A percentile compares a stretch with the other conserved stretches of the same genome.
Conservation (phyloP, 2,113 vertebrate species). For the Psilopsiagon aurifrons region DNA sequence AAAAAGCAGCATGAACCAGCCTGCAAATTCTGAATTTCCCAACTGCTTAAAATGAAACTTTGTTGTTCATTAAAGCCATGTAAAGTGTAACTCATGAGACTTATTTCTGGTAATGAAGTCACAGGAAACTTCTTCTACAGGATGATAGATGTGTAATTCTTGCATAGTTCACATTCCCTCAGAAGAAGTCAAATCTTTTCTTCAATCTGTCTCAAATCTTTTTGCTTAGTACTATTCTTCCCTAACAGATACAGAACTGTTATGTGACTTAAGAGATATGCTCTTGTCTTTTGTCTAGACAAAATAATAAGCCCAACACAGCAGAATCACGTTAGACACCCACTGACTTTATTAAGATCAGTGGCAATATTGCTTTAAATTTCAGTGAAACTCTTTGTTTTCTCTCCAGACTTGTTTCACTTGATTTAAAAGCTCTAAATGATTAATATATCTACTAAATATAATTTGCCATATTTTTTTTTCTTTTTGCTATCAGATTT, state of each 20-base stretch:
- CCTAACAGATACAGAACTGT: neutral
- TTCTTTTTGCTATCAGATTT: neutral
- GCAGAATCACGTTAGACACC: slow-evolving; percentile 33
- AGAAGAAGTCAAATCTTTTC: neutral
- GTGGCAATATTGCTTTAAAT: slow-evolving; percentile 29
- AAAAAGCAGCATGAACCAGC: neutral
- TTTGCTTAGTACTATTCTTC: neutral
- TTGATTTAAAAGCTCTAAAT: slow-evolving; percentile 9
- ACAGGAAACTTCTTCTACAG: neutral
- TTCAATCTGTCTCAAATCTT: slow-evolving; percentile 7
- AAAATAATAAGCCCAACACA: slow-evolving; percentile 39
- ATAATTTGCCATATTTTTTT: neutral
- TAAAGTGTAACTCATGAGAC: neutral
- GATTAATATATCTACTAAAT: slow-evolving; percentile 8
- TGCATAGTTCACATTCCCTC: neutral
- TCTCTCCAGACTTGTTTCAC: neutral
- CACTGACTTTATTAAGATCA: slow-evolving; percentile 42
- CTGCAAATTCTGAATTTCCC: neutral
- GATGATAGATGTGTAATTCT: neutral
- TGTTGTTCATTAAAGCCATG: neutral
- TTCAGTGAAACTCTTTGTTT: neutral
- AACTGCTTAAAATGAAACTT: neutral
- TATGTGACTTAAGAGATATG: slow-evolving; percentile 35
- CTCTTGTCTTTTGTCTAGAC: slow-evolving; percentile 51
- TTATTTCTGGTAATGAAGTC: neutral